Base-by-base conservation (phyloP, 2,888 invertebrate species). In the Lasioglossum morio region DNA sequence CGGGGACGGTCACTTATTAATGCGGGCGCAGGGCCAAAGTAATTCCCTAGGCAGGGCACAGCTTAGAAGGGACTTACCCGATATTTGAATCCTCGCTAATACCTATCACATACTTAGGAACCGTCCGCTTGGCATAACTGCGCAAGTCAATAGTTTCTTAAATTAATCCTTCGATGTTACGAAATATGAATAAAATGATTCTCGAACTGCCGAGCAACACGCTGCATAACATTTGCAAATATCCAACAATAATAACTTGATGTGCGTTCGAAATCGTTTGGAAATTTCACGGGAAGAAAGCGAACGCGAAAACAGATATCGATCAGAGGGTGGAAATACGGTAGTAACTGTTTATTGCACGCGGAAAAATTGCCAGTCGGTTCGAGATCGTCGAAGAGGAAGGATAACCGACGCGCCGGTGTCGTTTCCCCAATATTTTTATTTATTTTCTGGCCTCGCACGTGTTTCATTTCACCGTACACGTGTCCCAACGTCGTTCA, bases 1-100 rank as follows among this genome's bases (percentile, higher is more conserved):
- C 86, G 88, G 81, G 88, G 86, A 92, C 92, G 93, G 92, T 93
- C 93, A 93, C 93, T 93, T 94, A 95, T 95, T 95, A 94, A 94
- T 95, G 94, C 94, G 93, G 90, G 92, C 92, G 92, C 94, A 94
- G 94, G 94, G 90, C 91, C 91, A 90, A 89, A 89, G 89, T 94
- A 92, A 94, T 93, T 88, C 91, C 90, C 83, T 79, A 87, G 89
- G 87, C 82, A 89, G 87, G 85, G 84, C 81, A 81, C 81, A 91
- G 93, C 93, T 94, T 93, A 93, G 89, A 85, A 89, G 91, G 92
- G 93, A 92, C 92, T 93, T 92, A 90, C 89, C 85, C 91, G 92
- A 89, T 92, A 91, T 93, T 93, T 92, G 90, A 91, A 92, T 93
- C 92, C 89, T 89, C 77, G 72, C 89, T 93, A 92, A 92, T 93